phyloP scores from a whole-genome alignment of 2,797 vertebrate genomes.

The Sebastes minor region DNA sequence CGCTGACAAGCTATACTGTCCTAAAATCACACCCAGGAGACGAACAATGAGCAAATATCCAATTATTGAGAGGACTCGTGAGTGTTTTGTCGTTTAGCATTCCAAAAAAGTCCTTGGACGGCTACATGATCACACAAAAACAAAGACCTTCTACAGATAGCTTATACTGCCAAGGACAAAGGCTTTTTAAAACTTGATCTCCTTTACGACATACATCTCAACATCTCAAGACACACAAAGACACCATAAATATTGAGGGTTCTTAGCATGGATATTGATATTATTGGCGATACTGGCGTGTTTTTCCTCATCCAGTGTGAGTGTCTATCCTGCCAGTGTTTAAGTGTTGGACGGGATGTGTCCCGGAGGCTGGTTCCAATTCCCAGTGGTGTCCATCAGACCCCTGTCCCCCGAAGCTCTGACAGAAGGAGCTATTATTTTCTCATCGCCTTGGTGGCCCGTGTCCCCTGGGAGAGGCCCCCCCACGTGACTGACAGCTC shows the following conservation, averaged over 20 bases:
- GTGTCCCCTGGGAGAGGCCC: slow-evolving; percentile 69
- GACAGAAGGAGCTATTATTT: slow-evolving; percentile 86
- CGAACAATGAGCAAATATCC: neutral
- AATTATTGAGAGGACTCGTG: neutral
- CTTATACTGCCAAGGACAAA: neutral
- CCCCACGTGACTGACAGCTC: slow-evolving; percentile 80
- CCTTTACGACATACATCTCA: neutral
- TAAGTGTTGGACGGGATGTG: slow-evolving; percentile 64
- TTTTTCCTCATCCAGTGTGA: slow-evolving; percentile 8
- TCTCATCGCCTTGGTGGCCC: slow-evolving; percentile 71
- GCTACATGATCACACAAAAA: neutral
- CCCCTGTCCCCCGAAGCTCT: slow-evolving; percentile 79
- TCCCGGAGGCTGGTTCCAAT: slow-evolving; percentile 75
- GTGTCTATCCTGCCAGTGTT: slow-evolving; percentile 54
- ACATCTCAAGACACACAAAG: neutral
- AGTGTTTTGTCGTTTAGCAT: neutral
- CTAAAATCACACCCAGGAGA: slow-evolving; percentile 14
- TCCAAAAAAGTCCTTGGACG: neutral
- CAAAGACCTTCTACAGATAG: neutral
- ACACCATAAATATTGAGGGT: neutral
- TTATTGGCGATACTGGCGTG: neutral
- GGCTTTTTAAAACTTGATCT: neutral
- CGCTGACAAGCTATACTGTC: neutral
- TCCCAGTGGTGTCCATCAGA: slow-evolving; percentile 83
- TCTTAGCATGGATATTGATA: slow-evolving; percentile 25